phyloP scores from a whole-genome alignment of 1,140 invertebrate genomes.

The Bombus picipes region DNA sequence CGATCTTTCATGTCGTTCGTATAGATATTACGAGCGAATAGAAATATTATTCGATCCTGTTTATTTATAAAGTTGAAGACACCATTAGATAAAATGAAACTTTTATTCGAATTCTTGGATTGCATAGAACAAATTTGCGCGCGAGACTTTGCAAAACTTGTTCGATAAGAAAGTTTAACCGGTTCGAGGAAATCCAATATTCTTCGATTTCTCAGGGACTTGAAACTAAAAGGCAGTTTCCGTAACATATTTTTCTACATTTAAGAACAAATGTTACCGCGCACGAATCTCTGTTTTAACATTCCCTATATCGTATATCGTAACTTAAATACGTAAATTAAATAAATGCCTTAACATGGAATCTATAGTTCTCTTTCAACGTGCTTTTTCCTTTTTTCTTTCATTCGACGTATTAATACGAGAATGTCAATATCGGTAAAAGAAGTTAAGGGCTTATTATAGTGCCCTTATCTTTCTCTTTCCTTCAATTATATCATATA shows the following conservation, averaged over 20 bases:
- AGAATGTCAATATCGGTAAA: no score
- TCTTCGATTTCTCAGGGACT: constrained; percentile 31
- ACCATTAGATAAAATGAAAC: background rate
- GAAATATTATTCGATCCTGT: background rate
- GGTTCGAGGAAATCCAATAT: constrained; percentile 26
- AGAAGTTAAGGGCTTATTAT: no score
- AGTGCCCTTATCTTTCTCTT: no score
- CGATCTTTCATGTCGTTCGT: no score
- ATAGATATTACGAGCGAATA: background rate
- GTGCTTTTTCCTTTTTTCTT: no score
- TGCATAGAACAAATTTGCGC: constrained; percentile 12
- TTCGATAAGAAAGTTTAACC: constrained; percentile 33
- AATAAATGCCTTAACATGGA: no score
- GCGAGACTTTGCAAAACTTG: background rate
- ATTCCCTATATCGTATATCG: no score
- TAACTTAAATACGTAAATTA: no score
- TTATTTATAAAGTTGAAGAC: constrained; percentile 18
- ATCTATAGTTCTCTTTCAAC: no score
- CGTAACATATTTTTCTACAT: constrained; percentile 4
- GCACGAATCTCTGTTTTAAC: background rate
- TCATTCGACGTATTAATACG: no score
- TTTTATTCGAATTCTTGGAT: constrained; percentile 17
- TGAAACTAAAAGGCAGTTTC: constrained; percentile 32
- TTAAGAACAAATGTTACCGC: background rate
- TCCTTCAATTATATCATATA: no score